phyloP scores from a whole-genome alignment of 2,113 vertebrate genomes.

The Synchiropus splendidus region DNA sequence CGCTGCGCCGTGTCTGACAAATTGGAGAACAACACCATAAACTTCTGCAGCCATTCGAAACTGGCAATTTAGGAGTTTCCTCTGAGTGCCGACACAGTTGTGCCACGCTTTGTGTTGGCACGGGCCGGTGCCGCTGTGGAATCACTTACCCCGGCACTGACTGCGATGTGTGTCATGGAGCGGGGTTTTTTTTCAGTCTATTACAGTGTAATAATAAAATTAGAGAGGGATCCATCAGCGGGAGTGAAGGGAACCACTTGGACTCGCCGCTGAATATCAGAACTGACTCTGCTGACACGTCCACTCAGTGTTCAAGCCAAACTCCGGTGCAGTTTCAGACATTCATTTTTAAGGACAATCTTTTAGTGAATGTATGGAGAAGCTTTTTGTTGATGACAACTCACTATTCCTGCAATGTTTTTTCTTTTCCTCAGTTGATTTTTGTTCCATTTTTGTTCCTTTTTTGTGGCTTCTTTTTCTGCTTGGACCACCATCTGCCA shows the following conservation, averaged over 20 bases:
- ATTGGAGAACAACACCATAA: slow-evolving; percentile 43
- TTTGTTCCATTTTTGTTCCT: no score
- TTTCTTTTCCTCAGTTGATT: no score
- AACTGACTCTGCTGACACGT: no score
- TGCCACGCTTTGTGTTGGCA: slow-evolving; percentile 32
- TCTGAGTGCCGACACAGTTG: slow-evolving; percentile 27
- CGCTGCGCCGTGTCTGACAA: slow-evolving; percentile 34
- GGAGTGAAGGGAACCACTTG: slow-evolving; percentile 6
- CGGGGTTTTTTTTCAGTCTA: slow-evolving; percentile 44
- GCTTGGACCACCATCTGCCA: no score
- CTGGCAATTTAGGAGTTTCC: slow-evolving; percentile 36
- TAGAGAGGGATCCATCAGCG: slow-evolving; percentile 34
- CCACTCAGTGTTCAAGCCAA: no score
- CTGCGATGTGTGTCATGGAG: slow-evolving; percentile 40
- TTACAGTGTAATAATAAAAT: slow-evolving; percentile 51
- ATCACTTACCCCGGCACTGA: slow-evolving; percentile 42
- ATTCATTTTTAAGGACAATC: no score
- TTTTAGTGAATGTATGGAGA: no score
- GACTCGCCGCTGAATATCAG: no score
- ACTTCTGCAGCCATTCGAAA: slow-evolving; percentile 31
- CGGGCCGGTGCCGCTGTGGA: slow-evolving; percentile 34
- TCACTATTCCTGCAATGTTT: no score
- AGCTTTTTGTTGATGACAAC: no score
- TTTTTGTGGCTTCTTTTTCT: no score
- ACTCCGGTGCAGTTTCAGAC: no score